Base-by-base conservation (phyloP, 2,888 invertebrate species). In the Julus scandinavius region DNA sequence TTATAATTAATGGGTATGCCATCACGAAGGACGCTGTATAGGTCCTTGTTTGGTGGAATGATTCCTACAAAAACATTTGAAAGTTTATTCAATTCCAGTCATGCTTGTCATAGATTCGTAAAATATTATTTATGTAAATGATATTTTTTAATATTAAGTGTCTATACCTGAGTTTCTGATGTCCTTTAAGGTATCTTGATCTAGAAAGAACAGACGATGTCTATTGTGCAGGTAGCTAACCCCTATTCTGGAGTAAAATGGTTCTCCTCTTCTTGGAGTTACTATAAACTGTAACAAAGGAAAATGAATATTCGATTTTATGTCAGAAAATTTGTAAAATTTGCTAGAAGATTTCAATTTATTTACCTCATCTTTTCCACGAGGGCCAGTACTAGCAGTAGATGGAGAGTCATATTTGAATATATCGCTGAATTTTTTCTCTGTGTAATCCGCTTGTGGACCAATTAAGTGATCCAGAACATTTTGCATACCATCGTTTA, bases 141-240 rank as follows among this genome's bases (percentile, higher is more conserved):
- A 13, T 15, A 54, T 72, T 29, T 9, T 11, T 72, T 0, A 80
- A 6, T 29, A 80, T 7, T 11, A 17, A 13, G 29, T 80, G 7
- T 72, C 4, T 17, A 86, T 86, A 88, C 88, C 86, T 58, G 88
- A 86, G 38, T 88, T 54, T 88, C 45, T 88, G 15, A 88, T 40
- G 20, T 88, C 88, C 17, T 54, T 72, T 15, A 88, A 63, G n/a
- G 49, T 86, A 38, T 86, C 41, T 17, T 86, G 20, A 86, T 88
- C 88, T 38, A 88, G 45, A 38, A 88, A 88, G 41, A 88, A 88
- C 9, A 88, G 58, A 6, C 88, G 58, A 72, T 88, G 88, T 85
- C 86, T 58, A 38, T 41, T 86, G 17, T 80, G 72, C 40, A 80
- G 20, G n/a, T 80, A 80, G 41, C 45, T 80, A 49, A 87, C 2